Percentiles rank a stretch among this genome's conserved stretches.
Conservation (phyloP, 2,888 invertebrate species). For the Micoletzkya japonica region DNA sequence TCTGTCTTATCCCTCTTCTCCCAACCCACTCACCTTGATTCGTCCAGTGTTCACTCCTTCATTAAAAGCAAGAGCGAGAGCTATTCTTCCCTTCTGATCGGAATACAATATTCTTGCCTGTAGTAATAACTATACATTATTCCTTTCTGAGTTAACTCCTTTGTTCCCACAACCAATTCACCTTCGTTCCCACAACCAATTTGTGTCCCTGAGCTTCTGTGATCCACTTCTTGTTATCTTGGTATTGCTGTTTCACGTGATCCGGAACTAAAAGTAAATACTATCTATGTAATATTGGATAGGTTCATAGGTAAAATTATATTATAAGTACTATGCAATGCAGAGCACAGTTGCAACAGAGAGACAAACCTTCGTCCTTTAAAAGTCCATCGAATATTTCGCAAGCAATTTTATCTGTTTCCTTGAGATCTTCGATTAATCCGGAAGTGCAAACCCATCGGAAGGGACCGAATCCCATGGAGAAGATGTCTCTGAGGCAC, state of each 20-base stretch:
- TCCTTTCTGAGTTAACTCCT: not conserved
- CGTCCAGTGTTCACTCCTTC: constrained; percentile 63
- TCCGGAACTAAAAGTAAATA: constrained; percentile 64
- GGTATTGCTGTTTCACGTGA: constrained; percentile 69
- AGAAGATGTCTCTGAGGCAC: constrained; percentile 70
- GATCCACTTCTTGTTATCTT: constrained; percentile 72
- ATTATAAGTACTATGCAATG: not conserved
- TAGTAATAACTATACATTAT: not conserved
- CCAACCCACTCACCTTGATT: constrained; percentile 33
- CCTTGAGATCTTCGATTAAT: constrained; percentile 67
- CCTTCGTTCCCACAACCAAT: constrained; percentile 66
- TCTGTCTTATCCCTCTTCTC: not conserved
- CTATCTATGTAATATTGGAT: not conserved
- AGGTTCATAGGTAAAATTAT: not conserved
- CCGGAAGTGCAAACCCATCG: constrained; percentile 73
- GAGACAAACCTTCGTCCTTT: constrained; percentile 39
- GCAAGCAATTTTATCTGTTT: constrained; percentile 70
- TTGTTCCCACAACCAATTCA: constrained; percentile 16
- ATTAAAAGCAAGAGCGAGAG: constrained; percentile 71
- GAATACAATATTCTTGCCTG: constrained; percentile 72
- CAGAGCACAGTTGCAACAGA: not conserved
- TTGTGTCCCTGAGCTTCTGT: constrained; percentile 69
- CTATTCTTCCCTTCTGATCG: constrained; percentile 69
- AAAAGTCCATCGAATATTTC: constrained; percentile 66
- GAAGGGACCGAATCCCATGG: constrained; percentile 74